Conservation (phyloP, 2,113 vertebrate genomes). For the Gorsachius goisagi region DNA sequence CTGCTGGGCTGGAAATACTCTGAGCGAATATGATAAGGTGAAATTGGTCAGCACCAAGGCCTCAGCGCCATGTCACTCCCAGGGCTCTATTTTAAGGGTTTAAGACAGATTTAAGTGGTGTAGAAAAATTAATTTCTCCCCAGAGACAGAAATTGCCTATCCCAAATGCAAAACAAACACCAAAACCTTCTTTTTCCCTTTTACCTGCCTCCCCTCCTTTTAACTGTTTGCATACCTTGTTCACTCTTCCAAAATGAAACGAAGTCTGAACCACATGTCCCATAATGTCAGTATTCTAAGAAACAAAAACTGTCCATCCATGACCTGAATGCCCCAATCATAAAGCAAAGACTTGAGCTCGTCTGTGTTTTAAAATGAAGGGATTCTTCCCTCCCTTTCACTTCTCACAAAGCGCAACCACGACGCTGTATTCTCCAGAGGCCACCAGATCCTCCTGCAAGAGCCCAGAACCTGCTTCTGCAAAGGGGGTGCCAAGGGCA, state of each 20-base stretch:
- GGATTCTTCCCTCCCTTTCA: neutral
- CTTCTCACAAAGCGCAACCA: neutral
- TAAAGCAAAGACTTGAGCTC: neutral
- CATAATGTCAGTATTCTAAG: neutral
- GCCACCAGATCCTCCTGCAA: neutral
- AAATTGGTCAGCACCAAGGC: neutral
- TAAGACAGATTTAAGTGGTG: neutral
- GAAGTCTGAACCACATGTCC: neutral
- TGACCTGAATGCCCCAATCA: neutral
- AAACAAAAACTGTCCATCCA: neutral
- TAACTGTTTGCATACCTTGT: neutral
- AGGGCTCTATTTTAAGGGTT: neutral
- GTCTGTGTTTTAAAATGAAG: neutral
- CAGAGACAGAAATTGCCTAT: neutral
- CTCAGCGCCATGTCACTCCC: neutral
- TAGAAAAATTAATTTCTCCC: neutral
- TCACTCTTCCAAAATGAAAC: neutral
- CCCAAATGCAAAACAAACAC: neutral
- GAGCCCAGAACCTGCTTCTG: neutral
- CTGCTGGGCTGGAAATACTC: slow-evolving; percentile 3
- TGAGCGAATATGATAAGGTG: neutral
- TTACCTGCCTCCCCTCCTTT: neutral
- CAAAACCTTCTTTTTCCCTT: neutral
- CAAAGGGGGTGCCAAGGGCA: neutral
- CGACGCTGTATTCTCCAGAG: neutral